Base-by-base conservation (phyloP, 2,797 vertebrate species). In the Cryptoblepharus egeriae region DNA sequence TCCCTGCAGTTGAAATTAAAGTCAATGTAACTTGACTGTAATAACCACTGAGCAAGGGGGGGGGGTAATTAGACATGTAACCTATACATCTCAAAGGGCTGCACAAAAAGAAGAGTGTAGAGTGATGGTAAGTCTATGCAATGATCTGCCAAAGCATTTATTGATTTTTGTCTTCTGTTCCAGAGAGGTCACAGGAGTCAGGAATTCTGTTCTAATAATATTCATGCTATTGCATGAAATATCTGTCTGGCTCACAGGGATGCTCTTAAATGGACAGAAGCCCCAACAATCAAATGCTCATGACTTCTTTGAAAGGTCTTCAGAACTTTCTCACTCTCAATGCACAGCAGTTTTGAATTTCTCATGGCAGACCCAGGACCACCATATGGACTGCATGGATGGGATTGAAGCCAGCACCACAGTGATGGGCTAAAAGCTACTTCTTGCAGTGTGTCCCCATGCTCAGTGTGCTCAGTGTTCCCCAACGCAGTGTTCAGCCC, bases 151-250 rank as follows among this genome's bases (percentile, higher is more conserved):
- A 92, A 71, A 87, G 83, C 26, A 26, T 24, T n/a, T 9, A 91
- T 88, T 0, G 79, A 92, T 93, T 92, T n/a, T 82, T 77, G 75
- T 93, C 90, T 94, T 90, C 0, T 0, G 78, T 90, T 93, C 90
- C 88, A 0, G 0, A 0, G 71, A 85, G 65, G 87, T 86, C 12
- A 0, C 71, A 61, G 24, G 90, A 72, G 79, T 88, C 80, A 88
- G 84, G 83, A 72, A 73, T 35, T 65, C 68, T 37, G 73, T 73
- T 22, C 0, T 0, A 3, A 61, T 81, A 65, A 78, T 13, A 81
- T 73, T 64, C 1, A 0, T 70, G 58, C 60, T 78, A 75, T 82
- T 74, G 63, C n/a, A 67, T 30, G 57, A 68, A 79, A 60, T 49
- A 0, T 4, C 61, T 15, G 0, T 30, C 28, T 0, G 0, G 18